Evolutionary conservation across 2,888 invertebrate genomes (phyloP), one percentile per base, ranked within the genome.

Genomic region (Nemotelus pantherinus): DNA sequence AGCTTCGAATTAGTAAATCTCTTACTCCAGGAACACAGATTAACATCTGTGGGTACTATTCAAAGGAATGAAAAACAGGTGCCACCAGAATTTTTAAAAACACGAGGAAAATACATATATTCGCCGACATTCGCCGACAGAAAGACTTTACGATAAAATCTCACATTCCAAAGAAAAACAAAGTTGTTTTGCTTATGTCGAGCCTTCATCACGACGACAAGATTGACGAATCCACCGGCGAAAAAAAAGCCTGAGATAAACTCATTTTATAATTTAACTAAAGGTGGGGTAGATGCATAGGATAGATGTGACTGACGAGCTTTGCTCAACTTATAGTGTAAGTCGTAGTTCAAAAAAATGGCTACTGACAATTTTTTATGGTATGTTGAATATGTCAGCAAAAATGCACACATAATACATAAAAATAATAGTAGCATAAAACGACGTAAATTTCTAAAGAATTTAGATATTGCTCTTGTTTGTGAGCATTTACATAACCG

Each of bases 91-190:
- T 25, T 43, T 72, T 44, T 2, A 58, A 72, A 58, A 47, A 25
- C 25, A 48, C 3, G 58, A 72, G 39, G 44, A 45, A 63, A 41
- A n/a, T 58, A 25, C 25, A 25, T 25, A 10, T 7, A 45, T 72
- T n/a, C 43, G 71, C 10, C 41, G n/a, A 57, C 71, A 45, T 72
- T n/a, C 43, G 71, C 10, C 41, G n/a, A 57, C 71, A 71, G 45
- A 71, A 71, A 41, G 9, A 44, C 25, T 2, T 71, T 2, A 25
- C 57, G 25, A 10, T 71, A 10, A 45, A 58, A n/a, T 72, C 72
- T 2, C 44, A 58, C 58, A 60, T 45, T 25, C 72, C 58, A 9
- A 72, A 72, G 57, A 71, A 48, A 67, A 55, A 55, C 44, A 70
- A 70, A 50, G 55, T 55, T 39, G 70, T 70, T 1, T 41, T 55